Evolutionary conservation across 2,888 invertebrate genomes (phyloP).

Genomic region (Protula sp.): DNA sequence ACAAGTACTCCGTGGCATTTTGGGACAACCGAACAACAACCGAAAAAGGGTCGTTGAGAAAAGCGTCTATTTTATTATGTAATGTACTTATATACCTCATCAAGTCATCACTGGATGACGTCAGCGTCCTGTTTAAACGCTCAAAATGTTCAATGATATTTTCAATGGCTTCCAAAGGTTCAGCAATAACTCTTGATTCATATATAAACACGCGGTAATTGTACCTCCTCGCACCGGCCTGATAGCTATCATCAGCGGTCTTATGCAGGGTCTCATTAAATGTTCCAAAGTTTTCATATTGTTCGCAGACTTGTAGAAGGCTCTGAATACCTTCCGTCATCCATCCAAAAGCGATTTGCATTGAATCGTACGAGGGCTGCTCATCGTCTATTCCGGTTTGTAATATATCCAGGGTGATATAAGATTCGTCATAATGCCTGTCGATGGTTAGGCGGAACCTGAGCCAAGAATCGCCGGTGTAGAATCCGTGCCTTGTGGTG

Average conservation of each 20-base stretch:
- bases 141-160: slow-evolving; percentile 3
- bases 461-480: not conserved
- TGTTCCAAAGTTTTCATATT: not conserved
- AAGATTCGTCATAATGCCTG: slow-evolving; percentile 10
- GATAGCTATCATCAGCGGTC: not conserved
- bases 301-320: not conserved
- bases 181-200: slow-evolving; percentile 1
- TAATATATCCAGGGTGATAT: slow-evolving; percentile 2
- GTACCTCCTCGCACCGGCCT: not conserved
- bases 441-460: not conserved
- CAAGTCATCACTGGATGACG: not conserved
- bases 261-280: not conserved
- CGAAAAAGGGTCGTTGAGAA: not conserved
- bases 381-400: not conserved
- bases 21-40: not conserved
- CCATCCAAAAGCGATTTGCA: not conserved
- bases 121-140: not conserved
- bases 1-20: not conserved
- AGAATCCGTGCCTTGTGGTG: not conserved
- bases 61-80: too few relatives aligned
- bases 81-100: too few relatives aligned
- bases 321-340: not conserved
- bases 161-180: not conserved
- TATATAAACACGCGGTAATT: slow-evolving; percentile 6
- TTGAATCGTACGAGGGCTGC: not conserved